phyloP scores from a whole-genome alignment of 1,140 invertebrate genomes.

The Lutraria rhynchaena region DNA sequence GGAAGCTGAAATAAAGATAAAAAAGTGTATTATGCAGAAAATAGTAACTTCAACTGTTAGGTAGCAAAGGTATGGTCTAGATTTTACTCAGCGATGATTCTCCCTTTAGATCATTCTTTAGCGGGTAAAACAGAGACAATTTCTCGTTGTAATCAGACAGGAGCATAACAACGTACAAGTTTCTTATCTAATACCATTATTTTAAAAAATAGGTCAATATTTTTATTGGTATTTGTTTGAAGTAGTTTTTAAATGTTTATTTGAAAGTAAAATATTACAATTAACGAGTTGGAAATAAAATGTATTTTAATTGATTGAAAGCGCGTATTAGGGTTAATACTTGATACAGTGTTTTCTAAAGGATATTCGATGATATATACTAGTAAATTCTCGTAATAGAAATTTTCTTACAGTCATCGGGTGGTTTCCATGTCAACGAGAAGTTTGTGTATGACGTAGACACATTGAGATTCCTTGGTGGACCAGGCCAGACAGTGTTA shows the following conservation, averaged over 20 bases:
- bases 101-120: background rate
- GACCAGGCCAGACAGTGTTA: background rate
- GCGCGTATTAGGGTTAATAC: background rate
- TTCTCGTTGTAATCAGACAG: background rate
- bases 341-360: background rate
- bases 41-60: background rate
- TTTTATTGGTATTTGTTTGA: too few relatives aligned
- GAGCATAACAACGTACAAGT: background rate
- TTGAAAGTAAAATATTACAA: background rate
- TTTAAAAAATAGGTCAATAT: too few relatives aligned
- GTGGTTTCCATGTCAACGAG: constrained; percentile 19
- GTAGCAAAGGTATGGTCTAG: background rate
- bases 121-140: background rate
- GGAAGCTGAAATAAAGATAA: constrained; percentile 1
- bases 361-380: too few relatives aligned
- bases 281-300: background rate
- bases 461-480: background rate
- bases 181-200: background rate
- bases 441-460: background rate
- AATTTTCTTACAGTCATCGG: constrained; percentile 16
- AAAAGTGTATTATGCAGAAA: background rate
- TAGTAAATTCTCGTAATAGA: too few relatives aligned
- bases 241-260: too few relatives aligned
- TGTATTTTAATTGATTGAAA: background rate
- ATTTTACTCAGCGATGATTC: background rate